Evolutionary conservation across 2,113 vertebrate genomes (phyloP).

Genomic region (Balaeniceps rex): DNA sequence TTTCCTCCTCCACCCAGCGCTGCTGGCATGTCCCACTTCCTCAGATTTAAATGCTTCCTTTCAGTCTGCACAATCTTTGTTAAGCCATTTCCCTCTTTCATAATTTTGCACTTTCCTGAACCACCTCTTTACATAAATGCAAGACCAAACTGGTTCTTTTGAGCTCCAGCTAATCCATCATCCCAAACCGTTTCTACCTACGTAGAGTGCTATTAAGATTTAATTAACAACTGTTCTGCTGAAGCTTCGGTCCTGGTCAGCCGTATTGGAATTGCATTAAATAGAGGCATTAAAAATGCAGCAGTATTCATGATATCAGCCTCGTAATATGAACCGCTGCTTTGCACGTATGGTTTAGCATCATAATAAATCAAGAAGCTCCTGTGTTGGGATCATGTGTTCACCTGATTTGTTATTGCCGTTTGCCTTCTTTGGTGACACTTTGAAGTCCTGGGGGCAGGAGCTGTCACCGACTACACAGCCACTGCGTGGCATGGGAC

Average conservation of each 20-base stretch:
- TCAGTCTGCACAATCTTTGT: neutral
- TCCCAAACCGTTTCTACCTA: neutral
- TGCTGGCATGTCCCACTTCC: neutral
- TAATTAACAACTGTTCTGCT: constrained; percentile 44
- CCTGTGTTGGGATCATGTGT: neutral
- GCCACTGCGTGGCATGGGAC: neutral
- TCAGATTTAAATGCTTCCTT: neutral
- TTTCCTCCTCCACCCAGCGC: neutral
- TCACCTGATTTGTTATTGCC: neutral
- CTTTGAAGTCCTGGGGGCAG: neutral
- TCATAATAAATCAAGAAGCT: neutral
- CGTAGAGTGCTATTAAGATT: constrained; percentile 5
- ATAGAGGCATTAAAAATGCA: constrained; percentile 46
- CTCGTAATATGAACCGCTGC: neutral
- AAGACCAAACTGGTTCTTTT: neutral
- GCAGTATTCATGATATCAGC: neutral
- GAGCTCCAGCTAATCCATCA: constrained; percentile 16
- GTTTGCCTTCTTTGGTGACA: neutral
- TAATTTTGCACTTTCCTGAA: neutral
- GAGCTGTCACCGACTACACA: neutral
- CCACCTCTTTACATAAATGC: neutral
- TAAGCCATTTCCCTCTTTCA: neutral
- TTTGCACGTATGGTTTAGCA: neutral
- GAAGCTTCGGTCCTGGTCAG: neutral
- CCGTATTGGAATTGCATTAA: constrained; percentile 27